Evolutionary conservation across 2,888 invertebrate species (phyloP), one percentile per base, ranked within the genome.

Genomic region (Imbricaverruca yamaguchii): DNA sequence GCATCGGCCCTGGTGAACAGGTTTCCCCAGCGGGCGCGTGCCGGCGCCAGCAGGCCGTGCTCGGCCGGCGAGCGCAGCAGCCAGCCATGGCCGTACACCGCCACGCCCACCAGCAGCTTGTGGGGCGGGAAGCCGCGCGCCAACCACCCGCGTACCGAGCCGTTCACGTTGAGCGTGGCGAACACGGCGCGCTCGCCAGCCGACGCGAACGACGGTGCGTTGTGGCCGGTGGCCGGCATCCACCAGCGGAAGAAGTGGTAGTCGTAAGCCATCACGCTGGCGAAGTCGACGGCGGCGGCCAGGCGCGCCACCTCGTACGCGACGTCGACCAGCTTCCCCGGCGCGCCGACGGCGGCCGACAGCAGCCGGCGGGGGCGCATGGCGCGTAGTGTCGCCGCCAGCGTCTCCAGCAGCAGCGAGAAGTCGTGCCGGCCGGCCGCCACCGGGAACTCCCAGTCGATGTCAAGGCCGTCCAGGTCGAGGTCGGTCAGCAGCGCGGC

Each of bases 1-100:
- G 92, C 89, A 82, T 91, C 91, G 0, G 91, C 89, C 86, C 92
- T 95, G 81, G 91, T 89, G 1, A 91, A 91, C 87, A 93, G 95
- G 15, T 95, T 95, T 1, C 23, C 3, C 21, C n/a, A 67, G 21
- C 9, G 21, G 18, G 8, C 65, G 18, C 65, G 11, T 1, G 65
- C 65, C 10, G 65, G 65, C 21, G 65, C 15, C 11, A 15, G 18
- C 23, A 67, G 23, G 10, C 23, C 65, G 23, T 67, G 21, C 15
- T 67, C n/a, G 23, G 10, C 18, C 15, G 65, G 3, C 10, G 11
- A 10, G 15, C n/a, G 9, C 21, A 67, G 65, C n/a, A 10, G 15
- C 21, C 21, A 67, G 21, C 21, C 15, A 57, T 85, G 84, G 21
- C 85, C 86, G 83, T 87, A 87, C 0, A 85, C 85, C 2, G 87